These are phyloP conservation scores for Pogonomyrmex barbatus DNA, from an alignment of 1,140 invertebrate genomes.

Conservation along the genomic window DNA sequence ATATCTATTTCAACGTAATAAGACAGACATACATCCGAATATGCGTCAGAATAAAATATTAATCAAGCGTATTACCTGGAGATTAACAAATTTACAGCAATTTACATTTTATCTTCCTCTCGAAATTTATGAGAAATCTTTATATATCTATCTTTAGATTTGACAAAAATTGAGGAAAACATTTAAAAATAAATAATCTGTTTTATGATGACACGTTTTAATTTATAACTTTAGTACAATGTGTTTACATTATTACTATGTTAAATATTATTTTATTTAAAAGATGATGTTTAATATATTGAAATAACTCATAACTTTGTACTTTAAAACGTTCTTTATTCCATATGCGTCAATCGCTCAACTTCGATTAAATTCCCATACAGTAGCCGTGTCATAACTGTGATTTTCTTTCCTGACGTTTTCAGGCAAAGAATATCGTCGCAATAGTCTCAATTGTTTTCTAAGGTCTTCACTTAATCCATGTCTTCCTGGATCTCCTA, in stretches of 20 bases:
- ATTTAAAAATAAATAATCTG: neutral
- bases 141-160: neutral
- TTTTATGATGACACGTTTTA: neutral
- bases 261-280: neutral
- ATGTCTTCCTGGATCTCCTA: conserved; percentile 83
- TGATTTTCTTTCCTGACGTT: conserved; percentile 79
- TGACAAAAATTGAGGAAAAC: neutral
- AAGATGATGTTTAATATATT: neutral
- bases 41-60: conserved; percentile 5
- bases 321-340: conserved; percentile 18
- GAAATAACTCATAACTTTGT: neutral
- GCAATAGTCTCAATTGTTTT: conserved; percentile 64
- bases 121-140: neutral
- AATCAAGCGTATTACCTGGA: neutral
- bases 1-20: conserved; percentile 1
- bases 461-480: conserved; percentile 73
- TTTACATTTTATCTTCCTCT: neutral
- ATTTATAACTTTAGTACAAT: neutral
- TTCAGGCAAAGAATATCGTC: conserved; percentile 77
- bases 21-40: neutral
- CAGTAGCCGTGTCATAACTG: conserved; percentile 75
- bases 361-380: conserved; percentile 72
- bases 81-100: neutral
- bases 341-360: neutral
- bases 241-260: neutral